Conservation (phyloP, 1,140 invertebrate species). For the Cyclina sinensis region DNA sequence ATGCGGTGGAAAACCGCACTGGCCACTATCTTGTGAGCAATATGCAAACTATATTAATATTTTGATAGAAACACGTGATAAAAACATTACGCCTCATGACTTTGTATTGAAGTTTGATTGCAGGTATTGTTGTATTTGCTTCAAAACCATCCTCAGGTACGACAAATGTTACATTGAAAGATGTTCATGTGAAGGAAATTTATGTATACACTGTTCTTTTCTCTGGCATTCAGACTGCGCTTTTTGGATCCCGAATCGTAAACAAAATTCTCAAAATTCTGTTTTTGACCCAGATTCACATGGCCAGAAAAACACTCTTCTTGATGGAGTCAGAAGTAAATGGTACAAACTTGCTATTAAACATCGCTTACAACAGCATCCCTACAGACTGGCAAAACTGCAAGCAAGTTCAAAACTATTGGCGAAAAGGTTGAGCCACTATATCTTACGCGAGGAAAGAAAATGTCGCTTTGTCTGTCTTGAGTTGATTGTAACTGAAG, state of each 20-base stretch:
- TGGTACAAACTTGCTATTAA: conserved; percentile 34
- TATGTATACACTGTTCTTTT: not conserved
- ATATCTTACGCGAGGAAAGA: not conserved
- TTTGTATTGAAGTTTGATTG: conserved; percentile 7
- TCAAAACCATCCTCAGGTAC: not conserved
- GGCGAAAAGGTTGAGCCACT: not conserved
- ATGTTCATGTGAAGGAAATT: not conserved
- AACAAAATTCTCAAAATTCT: not conserved
- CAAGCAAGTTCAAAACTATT: conserved; percentile 16
- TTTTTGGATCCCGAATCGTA: not conserved
- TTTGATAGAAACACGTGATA: conserved; percentile 3
- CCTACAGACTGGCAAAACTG: not conserved
- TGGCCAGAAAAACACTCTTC: not conserved
- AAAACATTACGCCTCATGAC: not conserved
- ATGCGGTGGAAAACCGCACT: conserved; percentile 73
- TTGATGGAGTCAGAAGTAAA: not conserved
- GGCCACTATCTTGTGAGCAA: conserved; percentile 73
- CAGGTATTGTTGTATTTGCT: not conserved
- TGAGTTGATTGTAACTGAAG: not conserved
- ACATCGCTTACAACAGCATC: not conserved
- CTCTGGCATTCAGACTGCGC: not conserved
- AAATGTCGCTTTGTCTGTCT: not conserved
- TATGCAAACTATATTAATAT: conserved; percentile 1
- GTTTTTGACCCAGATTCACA: not conserved
- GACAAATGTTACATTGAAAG: not conserved